Percentiles rank a stretch among this genome's conserved stretches.
Evolutionary conservation across 92 coral and sea anemone genomes (phyloP).

Genomic region (Phenganax subtilis): DNA sequence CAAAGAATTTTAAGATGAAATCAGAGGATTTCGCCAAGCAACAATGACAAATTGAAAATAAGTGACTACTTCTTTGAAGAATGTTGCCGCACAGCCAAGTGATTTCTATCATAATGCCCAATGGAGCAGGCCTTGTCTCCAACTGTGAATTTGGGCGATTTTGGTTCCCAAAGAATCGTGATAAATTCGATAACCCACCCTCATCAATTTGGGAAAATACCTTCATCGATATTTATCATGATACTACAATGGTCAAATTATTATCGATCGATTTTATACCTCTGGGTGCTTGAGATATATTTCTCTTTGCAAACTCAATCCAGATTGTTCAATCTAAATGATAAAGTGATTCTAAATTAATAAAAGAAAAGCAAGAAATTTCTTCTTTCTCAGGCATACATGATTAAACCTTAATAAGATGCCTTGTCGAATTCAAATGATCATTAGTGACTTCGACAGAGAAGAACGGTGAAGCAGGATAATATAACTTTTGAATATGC

Average conservation of each 20-base stretch:
- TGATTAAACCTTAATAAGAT: constrained; percentile 73
- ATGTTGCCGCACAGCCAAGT: too few relatives aligned
- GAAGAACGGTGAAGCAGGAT: constrained; percentile 94
- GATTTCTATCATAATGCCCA: too few relatives aligned
- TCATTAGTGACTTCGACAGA: constrained; percentile 98
- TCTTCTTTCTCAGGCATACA: not conserved
- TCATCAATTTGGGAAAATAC: too few relatives aligned
- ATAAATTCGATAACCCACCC: too few relatives aligned
- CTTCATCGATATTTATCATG: too few relatives aligned
- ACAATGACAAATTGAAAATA: too few relatives aligned
- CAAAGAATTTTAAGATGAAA: too few relatives aligned
- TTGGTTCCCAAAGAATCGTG: too few relatives aligned
- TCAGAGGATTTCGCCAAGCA: too few relatives aligned
- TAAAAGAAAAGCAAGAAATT: not conserved
- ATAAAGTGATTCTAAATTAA: not conserved
- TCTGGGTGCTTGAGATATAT: constrained; percentile 92
- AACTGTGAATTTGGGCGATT: too few relatives aligned
- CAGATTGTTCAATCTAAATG: constrained; percentile 87
- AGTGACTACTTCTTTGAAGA: too few relatives aligned
- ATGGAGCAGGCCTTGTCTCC: too few relatives aligned
- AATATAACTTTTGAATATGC: constrained; percentile 70
- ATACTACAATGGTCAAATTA: not conserved
- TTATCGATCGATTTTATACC: constrained; percentile 41
- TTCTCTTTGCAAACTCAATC: constrained; percentile 92
- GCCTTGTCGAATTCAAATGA: constrained; percentile 92